phyloP scores from a whole-genome alignment of 2,113 vertebrate genomes.

The Leptocoma aspasia region DNA sequence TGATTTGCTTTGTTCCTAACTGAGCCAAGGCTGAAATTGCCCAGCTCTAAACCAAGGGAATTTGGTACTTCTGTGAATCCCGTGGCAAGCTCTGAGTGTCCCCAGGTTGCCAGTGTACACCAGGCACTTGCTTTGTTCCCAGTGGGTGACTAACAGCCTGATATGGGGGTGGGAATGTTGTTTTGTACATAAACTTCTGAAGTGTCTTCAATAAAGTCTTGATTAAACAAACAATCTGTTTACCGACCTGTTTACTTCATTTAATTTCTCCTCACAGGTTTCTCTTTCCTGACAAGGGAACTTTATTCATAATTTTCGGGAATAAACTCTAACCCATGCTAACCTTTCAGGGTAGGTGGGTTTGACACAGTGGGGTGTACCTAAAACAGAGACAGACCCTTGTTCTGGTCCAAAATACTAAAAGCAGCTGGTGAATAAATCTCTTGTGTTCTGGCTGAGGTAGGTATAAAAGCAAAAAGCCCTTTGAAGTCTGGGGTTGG shows the following conservation, averaged over 20 bases:
- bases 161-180: slow-evolving; percentile 2
- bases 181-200: slow-evolving; percentile 48
- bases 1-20: background rate
- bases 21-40: background rate
- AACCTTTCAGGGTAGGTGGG: background rate
- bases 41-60: background rate
- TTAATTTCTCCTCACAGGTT: background rate
- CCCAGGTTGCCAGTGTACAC: background rate
- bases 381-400: background rate
- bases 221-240: background rate
- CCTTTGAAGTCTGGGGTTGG: slow-evolving; percentile 34
- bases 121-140: slow-evolving; percentile 8
- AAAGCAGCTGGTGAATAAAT: slow-evolving; percentile 7
- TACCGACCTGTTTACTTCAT: background rate
- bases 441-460: background rate
- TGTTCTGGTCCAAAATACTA: background rate
- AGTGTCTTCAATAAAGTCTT: slow-evolving; percentile 48
- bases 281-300: background rate
- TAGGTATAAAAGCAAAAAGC: background rate
- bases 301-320: background rate
- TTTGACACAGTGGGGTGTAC: background rate
- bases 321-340: background rate
- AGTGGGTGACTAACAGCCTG: background rate
- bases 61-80: background rate
- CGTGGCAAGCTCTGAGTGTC: background rate